phyloP scores from a whole-genome alignment of 2,888 invertebrate genomes.

The Fabriciana adippe region DNA sequence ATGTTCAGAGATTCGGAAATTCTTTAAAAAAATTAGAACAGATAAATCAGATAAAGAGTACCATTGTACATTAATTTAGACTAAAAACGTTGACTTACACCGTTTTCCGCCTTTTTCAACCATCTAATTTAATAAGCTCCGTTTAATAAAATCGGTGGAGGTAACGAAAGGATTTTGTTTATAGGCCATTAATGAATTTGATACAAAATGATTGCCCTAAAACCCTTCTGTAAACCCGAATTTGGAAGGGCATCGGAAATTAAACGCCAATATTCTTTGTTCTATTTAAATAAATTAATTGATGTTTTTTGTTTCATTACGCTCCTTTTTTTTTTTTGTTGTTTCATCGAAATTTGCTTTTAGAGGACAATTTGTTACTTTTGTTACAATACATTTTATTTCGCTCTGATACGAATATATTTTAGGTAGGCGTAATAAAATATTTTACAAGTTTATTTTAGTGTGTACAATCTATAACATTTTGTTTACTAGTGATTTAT shows the following conservation, averaged over 20 bases:
- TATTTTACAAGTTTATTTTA: too few relatives aligned
- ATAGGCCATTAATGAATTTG: conserved; percentile 67
- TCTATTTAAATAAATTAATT: conserved; percentile 18
- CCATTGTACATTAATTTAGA: neutral
- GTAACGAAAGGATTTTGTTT: conserved; percentile 63
- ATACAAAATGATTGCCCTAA: conserved; percentile 51
- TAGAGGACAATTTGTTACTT: neutral
- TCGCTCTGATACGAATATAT: neutral
- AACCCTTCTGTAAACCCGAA: conserved; percentile 54
- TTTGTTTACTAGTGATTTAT: too few relatives aligned
- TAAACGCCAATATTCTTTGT: conserved; percentile 48
- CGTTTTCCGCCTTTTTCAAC: conserved; percentile 25
- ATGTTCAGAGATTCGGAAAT: too few relatives aligned
- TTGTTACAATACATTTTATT: neutral
- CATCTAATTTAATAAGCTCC: conserved; percentile 50
- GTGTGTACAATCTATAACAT: too few relatives aligned
- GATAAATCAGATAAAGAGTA: neutral
- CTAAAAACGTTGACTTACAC: neutral
- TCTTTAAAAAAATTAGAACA: neutral
- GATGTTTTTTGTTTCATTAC: neutral
- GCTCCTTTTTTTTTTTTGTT: neutral
- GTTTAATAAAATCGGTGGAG: conserved; percentile 45
- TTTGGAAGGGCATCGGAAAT: conserved; percentile 58
- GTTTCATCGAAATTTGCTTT: neutral
- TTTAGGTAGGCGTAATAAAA: too few relatives aligned